Base-by-base conservation (phyloP, 2,888 invertebrate genomes). In the Cryptus viduatorius region DNA sequence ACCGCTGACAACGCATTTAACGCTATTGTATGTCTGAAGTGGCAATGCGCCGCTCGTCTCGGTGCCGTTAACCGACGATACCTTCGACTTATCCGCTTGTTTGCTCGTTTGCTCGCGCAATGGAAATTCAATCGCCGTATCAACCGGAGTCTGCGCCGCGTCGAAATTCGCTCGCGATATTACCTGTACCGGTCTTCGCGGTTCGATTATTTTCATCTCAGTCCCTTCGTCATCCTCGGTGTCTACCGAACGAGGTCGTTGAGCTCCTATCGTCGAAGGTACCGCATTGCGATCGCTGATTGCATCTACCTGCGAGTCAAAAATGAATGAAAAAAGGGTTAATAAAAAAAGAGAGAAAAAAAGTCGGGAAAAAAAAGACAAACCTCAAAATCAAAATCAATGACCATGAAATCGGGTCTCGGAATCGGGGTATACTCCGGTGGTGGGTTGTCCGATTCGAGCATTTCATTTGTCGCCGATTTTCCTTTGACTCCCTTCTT, bases 351-450 rank as follows among this genome's bases (percentile, higher is more conserved):
- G 1, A 24, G 24, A 7, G 68, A 59, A 48, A 77, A 79, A 87
- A 83, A 82, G n/a, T n/a, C n/a, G n/a, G n/a, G n/a, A 82, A 80
- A 80, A 85, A 84, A 88, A 87, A 88, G 89, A 93, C 93, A 14
- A n/a, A 84, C 84, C 90, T 93, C 93, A 82, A 92, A 90, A 86
- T 94, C 94, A 79, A 94, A 93, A 89, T 94, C 94, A 86, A 94
- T 94, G 86, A 94, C 94, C 91, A 94, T 94, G 89, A 94, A 94
- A 87, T 93, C 92, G 88, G 93, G 90, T 90, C 93, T 24, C 24
- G 24, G 24, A 24, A 24, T 24, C 24, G 24, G 24, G 24, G 24
- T 94, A 88, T 93, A 92, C 73, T 93, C 93, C 77, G 92, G 91
- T 72, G 92, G 91, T 87, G 91, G 90, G 90, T 91, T 93, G 86